Evolutionary conservation across 2,113 vertebrate species (phyloP), one percentile per base, ranked within the genome.

Genomic region (Tragulus kanchil): DNA sequence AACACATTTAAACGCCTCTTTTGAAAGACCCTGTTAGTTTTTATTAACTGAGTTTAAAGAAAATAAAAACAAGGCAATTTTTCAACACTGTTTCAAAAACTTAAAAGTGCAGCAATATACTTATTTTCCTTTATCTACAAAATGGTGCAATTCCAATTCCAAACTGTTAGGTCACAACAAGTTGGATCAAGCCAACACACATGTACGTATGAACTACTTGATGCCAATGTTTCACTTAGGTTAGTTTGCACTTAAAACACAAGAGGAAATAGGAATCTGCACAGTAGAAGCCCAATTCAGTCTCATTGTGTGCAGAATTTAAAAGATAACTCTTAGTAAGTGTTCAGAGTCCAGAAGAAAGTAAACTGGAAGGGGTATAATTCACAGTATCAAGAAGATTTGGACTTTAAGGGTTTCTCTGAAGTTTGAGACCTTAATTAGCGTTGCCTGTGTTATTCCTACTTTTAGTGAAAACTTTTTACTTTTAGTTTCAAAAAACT

Each of bases 1-100:
- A 99, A 99, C 99, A 99, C 99, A 98, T 99, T 99, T 99, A 99
- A 98, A 99, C 99, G 99, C 99, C 98, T 99, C 99, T 99, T 98
- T 98, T 99, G 98, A 99, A 99, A 99, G 98, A 99, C 99, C 65
- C 96, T 98, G 99, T 99, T 99, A 99, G 98, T 99, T 97, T 98
- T 98, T 98, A 98, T 98, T 97, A 99, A 99, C 98, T 98, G 98
- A 99, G 98, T 99, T 98, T 97, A 98, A 99, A 99, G 99, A 98
- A 98, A 99, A 98, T 98, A 98, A 98, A 99, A 99, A 99, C 98
- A 99, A 99, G 98, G 98, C 98, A 97, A 98, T 98, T 99, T 97
- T 99, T 98, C 98, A 99, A 99, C 98, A 99, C 98, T 99, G 98
- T 99, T 99, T 98, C 98, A 98, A 99, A 99, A 99, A 99, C 98